phyloP scores from a whole-genome alignment of 2,888 invertebrate genomes.

The Branchellion lobata region DNA sequence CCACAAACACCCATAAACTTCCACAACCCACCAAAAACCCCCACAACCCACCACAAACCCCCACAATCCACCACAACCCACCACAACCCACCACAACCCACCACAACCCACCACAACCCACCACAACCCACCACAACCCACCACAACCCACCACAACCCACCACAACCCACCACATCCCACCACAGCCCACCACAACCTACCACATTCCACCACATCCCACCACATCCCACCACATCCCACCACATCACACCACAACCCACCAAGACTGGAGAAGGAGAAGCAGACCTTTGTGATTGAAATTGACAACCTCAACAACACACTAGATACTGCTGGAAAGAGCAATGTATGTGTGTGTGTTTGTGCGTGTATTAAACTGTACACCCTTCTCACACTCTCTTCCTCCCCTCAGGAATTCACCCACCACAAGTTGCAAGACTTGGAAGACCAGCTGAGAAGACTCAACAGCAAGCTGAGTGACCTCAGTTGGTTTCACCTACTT shows the following conservation, averaged over 20 bases:
- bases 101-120: no score
- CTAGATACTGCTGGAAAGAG: slow-evolving; percentile 92
- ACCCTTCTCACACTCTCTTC: no score
- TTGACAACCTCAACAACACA: slow-evolving; percentile 93
- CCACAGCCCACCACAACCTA: not conserved
- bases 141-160: no score
- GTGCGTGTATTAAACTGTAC: no score
- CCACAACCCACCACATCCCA: not conserved
- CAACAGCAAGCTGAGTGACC: slow-evolving; percentile 33
- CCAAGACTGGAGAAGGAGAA: slow-evolving; percentile 98
- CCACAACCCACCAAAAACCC: no score
- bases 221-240: not conserved
- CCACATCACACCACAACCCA: slow-evolving; percentile 62
- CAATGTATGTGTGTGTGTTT: slow-evolving; percentile 66
- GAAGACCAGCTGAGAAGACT: slow-evolving; percentile 32
- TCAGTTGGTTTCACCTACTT: not conserved
- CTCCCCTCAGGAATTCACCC: slow-evolving; percentile 4
- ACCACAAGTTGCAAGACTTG: slow-evolving; percentile 28
- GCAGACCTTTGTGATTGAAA: slow-evolving; percentile 94
- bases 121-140: no score
- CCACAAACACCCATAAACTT: no score
- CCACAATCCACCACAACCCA: no score
- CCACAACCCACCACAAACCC: no score
- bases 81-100: no score
- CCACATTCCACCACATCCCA: not conserved